Base-by-base conservation (phyloP, 2,113 vertebrate species). In the Fulica atra region DNA sequence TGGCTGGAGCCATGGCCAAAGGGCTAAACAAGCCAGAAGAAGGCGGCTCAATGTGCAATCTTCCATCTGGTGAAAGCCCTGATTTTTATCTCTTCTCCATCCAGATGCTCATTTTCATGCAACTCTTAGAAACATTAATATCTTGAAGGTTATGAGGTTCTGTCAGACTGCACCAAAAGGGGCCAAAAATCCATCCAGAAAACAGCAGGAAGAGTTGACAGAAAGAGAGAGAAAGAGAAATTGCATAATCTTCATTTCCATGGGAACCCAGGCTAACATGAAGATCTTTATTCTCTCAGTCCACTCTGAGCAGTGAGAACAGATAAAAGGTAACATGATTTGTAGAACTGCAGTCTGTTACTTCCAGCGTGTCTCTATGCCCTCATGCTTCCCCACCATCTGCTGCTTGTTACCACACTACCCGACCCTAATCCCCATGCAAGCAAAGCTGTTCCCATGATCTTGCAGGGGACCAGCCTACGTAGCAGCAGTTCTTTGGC, bases 371-470 rank as follows among this genome's bases (percentile, higher is more conserved):
- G 59, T 61, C 40, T 69, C 57, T 69, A 63, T 65, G n/a, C 31
- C 25, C 46, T 92, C 19, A 25, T 0, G 1, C 7, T 44, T 69
- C 17, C 74, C 31, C 24, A 68, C 40, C 54, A 72, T 44, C 54
- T 63, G 63, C 50, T 88, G 21, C 24, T 83, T 6, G 0, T 85
- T 53, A 69, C 21, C 6, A 23, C 9, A 16, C 38, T 5, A 38
- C 10, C 21, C 1, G 7, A 35, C 50, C n/a, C 21, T 72, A 1
- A 0, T 18, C 11, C 42, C 12, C 0, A 0, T 40, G 48, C 40
- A 46, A 77, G 59, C n/a, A 81, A n/a, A 50, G 19, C n/a, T 84
- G 21, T 63, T 36, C 42, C 28, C 0, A 1, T 9, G 13, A 42
- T 35, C 54, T 66, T 6, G 1, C 14, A 82, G 24, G 40, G 50